phyloP scores from a whole-genome alignment of 2,888 invertebrate species.

The Rhaphigaster nebulosa region DNA sequence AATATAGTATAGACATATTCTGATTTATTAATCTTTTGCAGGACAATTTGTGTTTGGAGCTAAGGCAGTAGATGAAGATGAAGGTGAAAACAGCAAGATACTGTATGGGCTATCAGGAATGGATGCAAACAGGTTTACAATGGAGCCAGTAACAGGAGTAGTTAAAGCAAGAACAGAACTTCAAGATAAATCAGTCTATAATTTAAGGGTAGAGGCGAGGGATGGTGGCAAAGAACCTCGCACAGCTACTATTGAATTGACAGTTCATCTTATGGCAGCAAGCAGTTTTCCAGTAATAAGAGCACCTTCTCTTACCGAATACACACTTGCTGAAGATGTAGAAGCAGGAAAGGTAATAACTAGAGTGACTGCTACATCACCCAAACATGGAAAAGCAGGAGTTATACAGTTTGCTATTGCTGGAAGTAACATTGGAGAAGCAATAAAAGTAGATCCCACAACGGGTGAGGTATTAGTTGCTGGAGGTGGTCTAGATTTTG shows the following conservation, averaged over 20 bases:
- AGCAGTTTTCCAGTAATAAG: conserved; percentile 86
- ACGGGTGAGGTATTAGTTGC: conserved; percentile 87
- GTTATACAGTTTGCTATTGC: conserved; percentile 86
- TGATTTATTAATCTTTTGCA: conserved; percentile 64
- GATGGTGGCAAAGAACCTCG: conserved; percentile 82
- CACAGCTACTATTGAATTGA: conserved; percentile 81
- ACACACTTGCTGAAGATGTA: conserved; percentile 85
- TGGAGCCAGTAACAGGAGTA: conserved; percentile 87
- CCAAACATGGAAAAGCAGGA: conserved; percentile 81
- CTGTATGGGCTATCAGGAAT: conserved; percentile 83
- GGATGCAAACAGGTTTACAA: conserved; percentile 82
- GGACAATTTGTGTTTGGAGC: conserved; percentile 91
- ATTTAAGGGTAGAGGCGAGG: conserved; percentile 82
- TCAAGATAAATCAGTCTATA: conserved; percentile 72
- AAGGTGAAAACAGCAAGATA: conserved; percentile 85
- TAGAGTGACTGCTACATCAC: conserved; percentile 82
- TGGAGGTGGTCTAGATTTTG: conserved; percentile 86
- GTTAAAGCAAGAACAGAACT: conserved; percentile 83
- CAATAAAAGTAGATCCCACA: conserved; percentile 83
- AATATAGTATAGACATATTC: conserved; percentile 16
- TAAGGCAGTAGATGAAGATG: conserved; percentile 86
- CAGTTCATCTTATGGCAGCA: conserved; percentile 82
- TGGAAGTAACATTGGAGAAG: conserved; percentile 93
- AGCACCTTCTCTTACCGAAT: conserved; percentile 78
- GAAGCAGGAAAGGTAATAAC: conserved; percentile 83